Conservation (phyloP, 2,113 vertebrate species). For the Isichthys henryi region DNA sequence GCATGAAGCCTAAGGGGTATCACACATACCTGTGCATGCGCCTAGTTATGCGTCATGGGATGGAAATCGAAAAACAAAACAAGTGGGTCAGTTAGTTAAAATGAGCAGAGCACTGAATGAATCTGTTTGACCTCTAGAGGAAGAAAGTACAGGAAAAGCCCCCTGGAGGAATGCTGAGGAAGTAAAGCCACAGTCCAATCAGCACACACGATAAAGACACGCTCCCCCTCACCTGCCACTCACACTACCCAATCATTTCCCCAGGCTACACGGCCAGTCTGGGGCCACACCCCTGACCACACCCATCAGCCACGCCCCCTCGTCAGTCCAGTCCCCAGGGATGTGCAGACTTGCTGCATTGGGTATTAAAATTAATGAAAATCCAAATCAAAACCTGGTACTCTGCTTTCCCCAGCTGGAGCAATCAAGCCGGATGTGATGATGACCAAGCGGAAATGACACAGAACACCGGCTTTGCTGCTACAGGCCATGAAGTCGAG, state of each 20-base stretch:
- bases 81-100: slow-evolving; percentile 6
- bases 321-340: background rate
- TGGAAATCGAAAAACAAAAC: slow-evolving; percentile 34
- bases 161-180: background rate
- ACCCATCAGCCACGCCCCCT: background rate
- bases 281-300: background rate
- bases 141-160: background rate
- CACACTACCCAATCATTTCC: background rate
- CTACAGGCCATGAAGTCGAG: background rate
- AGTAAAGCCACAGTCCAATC: too few relatives aligned
- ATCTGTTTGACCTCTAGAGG: background rate
- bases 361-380: background rate
- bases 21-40: slow-evolving; percentile 53
- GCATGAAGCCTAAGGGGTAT: background rate
- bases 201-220: background rate
- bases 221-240: background rate
- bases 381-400: background rate
- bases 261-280: background rate
- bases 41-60: slow-evolving; percentile 33
- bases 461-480: background rate
- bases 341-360: background rate
- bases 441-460: background rate
- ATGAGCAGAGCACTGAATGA: slow-evolving; percentile 24
- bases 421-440: background rate
- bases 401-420: background rate